These are phyloP conservation scores for Leptopilina clavipes DNA, from an alignment of 1,140 invertebrate species.

Conservation along the genomic window DNA sequence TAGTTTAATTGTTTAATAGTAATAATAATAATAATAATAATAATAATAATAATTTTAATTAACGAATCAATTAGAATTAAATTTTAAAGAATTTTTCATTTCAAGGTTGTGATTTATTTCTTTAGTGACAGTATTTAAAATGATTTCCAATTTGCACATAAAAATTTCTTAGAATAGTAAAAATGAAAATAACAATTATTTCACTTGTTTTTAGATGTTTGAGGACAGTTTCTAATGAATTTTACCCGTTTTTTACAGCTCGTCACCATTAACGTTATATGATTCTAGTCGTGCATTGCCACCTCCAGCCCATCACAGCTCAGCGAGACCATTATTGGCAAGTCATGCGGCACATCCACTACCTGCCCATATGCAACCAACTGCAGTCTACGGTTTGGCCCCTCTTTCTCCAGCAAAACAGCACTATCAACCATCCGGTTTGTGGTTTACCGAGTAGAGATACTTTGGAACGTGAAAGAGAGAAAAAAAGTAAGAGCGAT, in stretches of 20 bases:
- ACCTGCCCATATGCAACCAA: conserved; percentile 88
- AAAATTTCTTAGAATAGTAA: background rate
- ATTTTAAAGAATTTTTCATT: background rate
- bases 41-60: no score
- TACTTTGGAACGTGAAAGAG: background rate
- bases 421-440: conserved; percentile 82
- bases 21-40: no score
- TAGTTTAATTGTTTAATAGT: no score
- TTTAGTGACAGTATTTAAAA: background rate
- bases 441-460: conserved; percentile 84
- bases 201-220: conserved; percentile 7
- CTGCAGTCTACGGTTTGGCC: conserved; percentile 81
- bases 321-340: conserved; percentile 85
- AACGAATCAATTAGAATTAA: no score
- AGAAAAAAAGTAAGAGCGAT: background rate
- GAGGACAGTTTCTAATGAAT: conserved; percentile 56
- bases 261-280: conserved; percentile 75
- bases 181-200: background rate
- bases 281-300: conserved; percentile 83
- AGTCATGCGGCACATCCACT: conserved; percentile 84
- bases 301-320: conserved; percentile 90
- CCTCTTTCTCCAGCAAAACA: conserved; percentile 85
- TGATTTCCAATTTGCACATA: background rate
- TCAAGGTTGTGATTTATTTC: background rate
- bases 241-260: conserved; percentile 72